These are phyloP conservation scores for Drosophila maculinotata DNA, from an alignment of 2,888 invertebrate genomes.

Conservation along the genomic window DNA sequence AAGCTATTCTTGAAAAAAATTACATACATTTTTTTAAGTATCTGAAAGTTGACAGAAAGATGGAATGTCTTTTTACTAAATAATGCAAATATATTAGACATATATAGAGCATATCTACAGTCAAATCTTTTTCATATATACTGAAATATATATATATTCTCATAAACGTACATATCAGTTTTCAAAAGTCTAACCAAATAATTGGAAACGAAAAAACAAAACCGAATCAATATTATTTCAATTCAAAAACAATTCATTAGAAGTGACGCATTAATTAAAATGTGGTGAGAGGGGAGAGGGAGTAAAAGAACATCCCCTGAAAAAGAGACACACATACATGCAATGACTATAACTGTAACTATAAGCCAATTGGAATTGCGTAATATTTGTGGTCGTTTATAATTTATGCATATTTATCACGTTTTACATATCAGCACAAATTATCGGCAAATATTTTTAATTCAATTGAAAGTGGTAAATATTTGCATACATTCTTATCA, in stretches of 20 bases:
- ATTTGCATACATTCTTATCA: conserved; percentile 22
- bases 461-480: conserved; percentile 45
- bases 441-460: conserved; percentile 50
- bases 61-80: too few relatives aligned
- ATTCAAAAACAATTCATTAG: conserved; percentile 53
- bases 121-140: too few relatives aligned
- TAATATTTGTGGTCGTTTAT: conserved; percentile 34
- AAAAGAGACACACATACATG: background rate
- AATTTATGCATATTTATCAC: conserved; percentile 42
- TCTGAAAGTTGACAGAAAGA: too few relatives aligned
- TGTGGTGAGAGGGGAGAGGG: background rate
- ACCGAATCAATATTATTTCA: conserved; percentile 40
- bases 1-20: too few relatives aligned
- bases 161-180: too few relatives aligned
- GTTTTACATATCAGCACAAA: conserved; percentile 31
- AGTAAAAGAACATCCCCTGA: background rate
- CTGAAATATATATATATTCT: too few relatives aligned
- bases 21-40: too few relatives aligned
- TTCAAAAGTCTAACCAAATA: conserved; percentile 17
- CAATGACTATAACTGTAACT: background rate
- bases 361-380: conserved; percentile 28
- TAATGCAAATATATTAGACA: background rate
- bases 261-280: conserved; percentile 24
- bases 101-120: background rate
- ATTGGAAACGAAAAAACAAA: conserved; percentile 29